Base-by-base conservation (phyloP, 2,888 invertebrate species). In the Meloe dianella region DNA sequence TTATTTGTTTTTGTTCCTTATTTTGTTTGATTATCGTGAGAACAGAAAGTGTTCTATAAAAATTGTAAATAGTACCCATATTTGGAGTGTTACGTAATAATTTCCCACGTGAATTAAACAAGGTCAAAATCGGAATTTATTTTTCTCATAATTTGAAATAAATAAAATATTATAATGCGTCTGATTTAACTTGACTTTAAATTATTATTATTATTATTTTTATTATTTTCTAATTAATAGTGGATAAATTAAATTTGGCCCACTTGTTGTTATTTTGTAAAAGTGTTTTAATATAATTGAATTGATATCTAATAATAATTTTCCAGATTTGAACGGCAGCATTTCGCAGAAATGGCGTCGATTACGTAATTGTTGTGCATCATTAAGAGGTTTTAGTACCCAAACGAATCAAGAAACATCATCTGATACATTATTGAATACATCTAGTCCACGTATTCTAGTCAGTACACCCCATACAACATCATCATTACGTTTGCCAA, bases 341-440 rank as follows among this genome's bases (percentile, higher is more conserved):
- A 86, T 92, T 72, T 90, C 91, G 60, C 91, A 92, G 82, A 87
- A 91, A 85, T 92, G 92, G 92, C 86, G 91, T 74, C 89, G 91
- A 78, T 85, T 92, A 68, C 87, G 91, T 32, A 87, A 91, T 66
- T 87, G 91, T 74, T 92, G 91, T 81, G 87, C 89, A 29, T 87
- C 88, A 10, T 77, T 84, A 66, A 78, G 83, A 60, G 81, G 84
- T 54, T 86, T 87, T 6, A 86, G 85, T 70, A 84, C 85, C 6
- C 87, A 87, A 68, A 84, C 85, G 24, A 87, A 86, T 70, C 86
- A 88, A 17, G 87, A 88, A 63, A 78, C 83, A 62, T 79, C 83
- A 63, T 78, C 81, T 69, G 82, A 80, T 74, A 85, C 87, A 69
- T 86, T 89, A 9, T 86, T 89, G 35, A 88, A 89, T 1, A 85